Evolutionary conservation across 1,140 invertebrate species (phyloP), one percentile per base, ranked within the genome.

Genomic region (Lepidurus apus): DNA sequence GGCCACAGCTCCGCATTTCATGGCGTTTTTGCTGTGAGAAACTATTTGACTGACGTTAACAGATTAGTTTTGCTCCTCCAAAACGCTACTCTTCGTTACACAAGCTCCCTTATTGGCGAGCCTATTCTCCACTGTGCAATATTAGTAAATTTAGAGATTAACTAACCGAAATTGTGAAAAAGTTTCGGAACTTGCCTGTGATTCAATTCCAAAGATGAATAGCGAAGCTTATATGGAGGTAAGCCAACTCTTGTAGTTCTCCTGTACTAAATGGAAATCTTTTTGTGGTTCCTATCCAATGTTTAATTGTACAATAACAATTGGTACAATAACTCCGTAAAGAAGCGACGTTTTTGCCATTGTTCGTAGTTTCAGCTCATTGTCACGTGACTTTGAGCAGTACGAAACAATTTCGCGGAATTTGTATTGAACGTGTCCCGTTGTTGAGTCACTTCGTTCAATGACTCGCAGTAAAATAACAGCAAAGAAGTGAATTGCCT

Each of bases 161-260:
- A 13, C 53, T 17, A 47, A 21, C 53, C 53, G 7, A 7, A 13
- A 4, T 21, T 1, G 53, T 65, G 53, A 13, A 65, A 17, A n/a
- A 21, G 1, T 21, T 65, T n/a, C 13, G 8, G 17, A n/a, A 9
- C n/a, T 17, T 17, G 53, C 17, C 53, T 65, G 53, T 65, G 53
- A 65, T 65, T 65, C 21, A 65, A 21, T 65, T 17, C 53, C 13
- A 65, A 65, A 17, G 13, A 65, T 65, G 53, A 65, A 65, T 65
- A 65, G 21, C 53, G 53, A 65, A 65, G 21, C 53, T 1, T 65
- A 65, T 65, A n/a, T 65, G 53, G 53, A 65, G 53, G 53, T 65
- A 65, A 65, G 53, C 7, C 13, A 13, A 17, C 13, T 9, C 53
- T 13, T 65, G 1, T 13, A 17, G 8, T 1, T 17, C 17, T 34